These are phyloP conservation scores for Leptonema lineaticorne DNA, from an alignment of 1,140 invertebrate species.

Conservation along the genomic window DNA sequence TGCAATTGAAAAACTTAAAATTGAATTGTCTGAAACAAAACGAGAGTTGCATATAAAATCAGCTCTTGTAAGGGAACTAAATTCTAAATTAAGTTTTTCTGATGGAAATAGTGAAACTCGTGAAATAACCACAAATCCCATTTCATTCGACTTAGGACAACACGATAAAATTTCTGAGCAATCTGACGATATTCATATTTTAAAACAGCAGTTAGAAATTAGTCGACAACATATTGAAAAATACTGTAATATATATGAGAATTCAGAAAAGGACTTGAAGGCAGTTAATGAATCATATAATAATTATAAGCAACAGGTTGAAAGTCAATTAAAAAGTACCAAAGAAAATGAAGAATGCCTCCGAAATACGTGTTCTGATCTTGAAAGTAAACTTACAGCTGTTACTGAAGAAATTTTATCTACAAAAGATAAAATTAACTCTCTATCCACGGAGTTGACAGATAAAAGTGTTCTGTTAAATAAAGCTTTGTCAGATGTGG, in stretches of 20 bases:
- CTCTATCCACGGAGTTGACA: constrained; percentile 61
- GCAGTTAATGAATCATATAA: constrained; percentile 62
- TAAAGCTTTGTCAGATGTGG: constrained; percentile 61
- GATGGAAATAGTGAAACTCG: neutral
- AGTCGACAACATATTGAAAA: constrained; percentile 69
- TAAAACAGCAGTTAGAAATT: constrained; percentile 66
- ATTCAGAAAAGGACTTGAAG: constrained; percentile 69
- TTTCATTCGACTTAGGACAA: neutral
- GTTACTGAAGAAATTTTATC: constrained; percentile 49
- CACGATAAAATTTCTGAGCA: constrained; percentile 36
- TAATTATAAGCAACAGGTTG: constrained; percentile 60
- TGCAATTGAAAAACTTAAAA: constrained; percentile 58
- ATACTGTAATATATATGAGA: constrained; percentile 72
- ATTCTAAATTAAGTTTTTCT: constrained; percentile 51
- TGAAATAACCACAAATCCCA: constrained; percentile 45
- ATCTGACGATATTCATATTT: constrained; percentile 63
- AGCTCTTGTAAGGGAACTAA: constrained; percentile 63
- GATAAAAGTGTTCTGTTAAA: constrained; percentile 63
- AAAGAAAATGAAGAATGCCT: constrained; percentile 52
- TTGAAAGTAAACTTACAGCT: constrained; percentile 60
- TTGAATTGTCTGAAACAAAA: constrained; percentile 57
- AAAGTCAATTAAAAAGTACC: constrained; percentile 56
- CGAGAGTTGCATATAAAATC: constrained; percentile 58
- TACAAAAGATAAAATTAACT: constrained; percentile 60
- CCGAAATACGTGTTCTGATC: constrained; percentile 57